These are phyloP conservation scores for Prietella phreatophila DNA, from an alignment of 2,113 vertebrate genomes.

Conservation along the genomic window DNA sequence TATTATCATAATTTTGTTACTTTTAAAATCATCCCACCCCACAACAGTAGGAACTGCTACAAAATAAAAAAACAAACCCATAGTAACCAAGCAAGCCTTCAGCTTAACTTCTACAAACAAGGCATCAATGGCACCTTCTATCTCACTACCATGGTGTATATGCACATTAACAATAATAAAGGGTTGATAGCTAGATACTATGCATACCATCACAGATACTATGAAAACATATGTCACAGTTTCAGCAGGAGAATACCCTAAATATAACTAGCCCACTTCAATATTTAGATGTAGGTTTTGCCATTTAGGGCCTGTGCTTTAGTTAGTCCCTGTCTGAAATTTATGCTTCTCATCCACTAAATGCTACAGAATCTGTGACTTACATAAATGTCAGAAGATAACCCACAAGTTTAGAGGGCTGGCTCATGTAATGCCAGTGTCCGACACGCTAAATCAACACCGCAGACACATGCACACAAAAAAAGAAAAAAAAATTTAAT, in stretches of 20 bases:
- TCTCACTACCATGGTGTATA: background rate
- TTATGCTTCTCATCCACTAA: background rate
- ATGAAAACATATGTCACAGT: background rate
- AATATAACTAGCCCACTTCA: conserved; percentile 9
- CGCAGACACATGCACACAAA: background rate
- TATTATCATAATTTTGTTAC: conserved; percentile 51
- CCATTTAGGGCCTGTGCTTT: background rate
- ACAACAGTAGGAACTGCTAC: conserved; percentile 58
- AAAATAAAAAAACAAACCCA: conserved; percentile 35
- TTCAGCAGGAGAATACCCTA: background rate
- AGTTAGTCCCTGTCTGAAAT: background rate
- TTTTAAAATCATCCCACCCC: conserved; percentile 50
- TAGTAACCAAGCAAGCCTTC: conserved; percentile 42
- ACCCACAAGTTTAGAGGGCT: background rate
- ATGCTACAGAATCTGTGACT: conserved; percentile 7
- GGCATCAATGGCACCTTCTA: background rate
- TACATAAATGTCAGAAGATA: background rate
- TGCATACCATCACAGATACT: conserved; percentile 1
- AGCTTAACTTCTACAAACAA: conserved; percentile 1
- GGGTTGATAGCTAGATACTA: background rate
- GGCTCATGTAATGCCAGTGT: background rate
- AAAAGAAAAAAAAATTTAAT: background rate
- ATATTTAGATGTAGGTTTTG: background rate
- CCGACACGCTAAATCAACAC: conserved; percentile 2
- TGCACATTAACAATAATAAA: background rate